Evolutionary conservation across 1,140 invertebrate species (phyloP).

Genomic region (Leptinotarsa defecta): DNA sequence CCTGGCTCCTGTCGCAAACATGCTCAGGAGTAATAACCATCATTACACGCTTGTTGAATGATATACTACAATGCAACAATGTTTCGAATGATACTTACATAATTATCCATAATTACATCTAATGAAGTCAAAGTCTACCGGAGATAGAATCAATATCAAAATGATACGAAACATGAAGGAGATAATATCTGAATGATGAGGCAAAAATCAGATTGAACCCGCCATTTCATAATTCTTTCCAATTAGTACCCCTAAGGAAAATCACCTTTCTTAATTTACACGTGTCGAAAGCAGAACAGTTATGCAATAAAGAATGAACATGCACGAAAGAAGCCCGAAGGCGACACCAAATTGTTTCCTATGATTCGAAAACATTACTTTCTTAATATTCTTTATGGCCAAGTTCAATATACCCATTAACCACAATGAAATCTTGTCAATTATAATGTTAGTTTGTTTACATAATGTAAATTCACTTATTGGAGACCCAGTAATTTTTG

Average conservation of each 20-base stretch:
- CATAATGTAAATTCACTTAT: constrained; percentile 9
- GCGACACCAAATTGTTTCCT: constrained; percentile 12
- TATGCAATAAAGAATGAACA: constrained; percentile 16
- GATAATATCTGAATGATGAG: too few species aligned
- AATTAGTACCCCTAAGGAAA: background rate
- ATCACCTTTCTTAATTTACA: background rate
- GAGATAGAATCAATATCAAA: too few species aligned
- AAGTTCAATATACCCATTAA: constrained; percentile 28
- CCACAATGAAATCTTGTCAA: constrained; percentile 7
- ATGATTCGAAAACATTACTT: constrained; percentile 2
- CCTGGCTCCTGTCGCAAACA: too few species aligned
- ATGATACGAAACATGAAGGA: too few species aligned
- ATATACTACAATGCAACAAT: too few species aligned
- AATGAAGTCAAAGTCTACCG: too few species aligned
- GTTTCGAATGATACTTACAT: too few species aligned
- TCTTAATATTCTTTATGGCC: constrained; percentile 19
- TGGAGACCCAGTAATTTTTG: background rate
- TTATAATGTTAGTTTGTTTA: constrained; percentile 13
- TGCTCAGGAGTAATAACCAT: too few species aligned
- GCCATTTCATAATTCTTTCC: background rate
- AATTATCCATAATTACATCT: too few species aligned
- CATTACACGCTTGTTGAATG: too few species aligned
- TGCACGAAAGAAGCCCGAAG: background rate
- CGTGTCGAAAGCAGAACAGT: constrained; percentile 19
- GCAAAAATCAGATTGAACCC: background rate